Conservation (phyloP, 2,113 vertebrate genomes). For the Collichthys lucidus region DNA sequence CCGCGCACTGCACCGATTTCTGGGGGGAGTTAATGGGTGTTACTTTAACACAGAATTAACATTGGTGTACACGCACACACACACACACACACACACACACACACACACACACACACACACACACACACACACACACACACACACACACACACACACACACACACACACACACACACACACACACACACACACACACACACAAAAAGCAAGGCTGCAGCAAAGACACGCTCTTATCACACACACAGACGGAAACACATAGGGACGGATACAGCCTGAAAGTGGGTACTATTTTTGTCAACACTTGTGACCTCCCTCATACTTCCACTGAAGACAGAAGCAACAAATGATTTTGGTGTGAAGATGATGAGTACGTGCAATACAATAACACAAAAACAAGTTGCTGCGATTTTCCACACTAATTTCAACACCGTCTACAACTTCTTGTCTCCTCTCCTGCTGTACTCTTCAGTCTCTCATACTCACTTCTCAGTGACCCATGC, state of each 20-base stretch:
- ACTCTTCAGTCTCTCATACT: conserved; percentile 20
- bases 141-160: conserved; percentile 1
- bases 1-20: conserved; percentile 5
- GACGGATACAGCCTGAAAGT: neutral
- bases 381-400: conserved; percentile 6
- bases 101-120: neutral
- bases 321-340: neutral
- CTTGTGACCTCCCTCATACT: neutral
- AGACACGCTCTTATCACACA: conserved; percentile 9
- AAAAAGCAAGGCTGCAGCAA: neutral
- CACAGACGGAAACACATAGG: neutral
- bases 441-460: conserved; percentile 32
- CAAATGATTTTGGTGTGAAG: too few species aligned
- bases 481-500: conserved; percentile 46
- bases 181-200: neutral
- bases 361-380: neutral
- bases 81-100: neutral
- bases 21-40: conserved; percentile 25
- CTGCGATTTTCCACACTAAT: conserved; percentile 5
- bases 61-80: neutral
- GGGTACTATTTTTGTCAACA: conserved; percentile 3
- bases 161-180: neutral
- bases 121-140: neutral
- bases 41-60: conserved; percentile 24
- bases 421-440: conserved; percentile 31